phyloP scores from a whole-genome alignment of 35 echinoderm and acorn worm genomes.

The Patiria miniata region DNA sequence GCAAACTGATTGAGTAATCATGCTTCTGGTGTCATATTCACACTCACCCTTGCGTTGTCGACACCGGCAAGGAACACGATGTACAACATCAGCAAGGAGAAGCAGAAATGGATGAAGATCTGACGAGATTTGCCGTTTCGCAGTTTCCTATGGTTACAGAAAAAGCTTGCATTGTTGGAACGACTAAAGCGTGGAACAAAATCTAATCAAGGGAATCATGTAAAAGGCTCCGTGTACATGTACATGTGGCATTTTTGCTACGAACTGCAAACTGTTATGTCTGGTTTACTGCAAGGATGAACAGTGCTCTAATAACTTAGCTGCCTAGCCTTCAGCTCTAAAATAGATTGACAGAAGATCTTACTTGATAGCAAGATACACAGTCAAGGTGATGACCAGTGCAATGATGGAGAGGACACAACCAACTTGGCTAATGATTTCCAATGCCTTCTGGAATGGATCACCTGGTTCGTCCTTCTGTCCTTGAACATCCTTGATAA shows the following conservation, averaged over 20 bases:
- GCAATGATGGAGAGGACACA: constrained; percentile 67
- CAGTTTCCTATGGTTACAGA: constrained; percentile 36
- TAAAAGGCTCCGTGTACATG: too few species aligned
- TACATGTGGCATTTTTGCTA: too few species aligned
- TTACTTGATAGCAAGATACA: constrained; percentile 73
- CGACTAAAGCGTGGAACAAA: too few species aligned
- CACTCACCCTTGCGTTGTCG: constrained; percentile 18
- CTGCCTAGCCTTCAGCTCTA: too few species aligned
- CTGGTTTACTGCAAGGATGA: too few species aligned
- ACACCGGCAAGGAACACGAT: constrained; percentile 61
- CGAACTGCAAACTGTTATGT: too few species aligned
- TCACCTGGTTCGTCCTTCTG: too few species aligned
- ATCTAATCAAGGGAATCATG: too few species aligned
- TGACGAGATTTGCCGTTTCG: constrained; percentile 32
- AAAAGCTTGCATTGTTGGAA: background rate
- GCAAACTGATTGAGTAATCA: background rate
- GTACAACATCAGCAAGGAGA: constrained; percentile 42
- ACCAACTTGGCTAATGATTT: constrained; percentile 67
- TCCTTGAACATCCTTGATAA: too few species aligned
- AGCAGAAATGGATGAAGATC: constrained; percentile 51
- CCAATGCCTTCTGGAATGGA: constrained; percentile 42
- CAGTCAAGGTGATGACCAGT: constrained; percentile 50
- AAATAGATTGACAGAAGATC: background rate
- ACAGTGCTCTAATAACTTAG: too few species aligned
- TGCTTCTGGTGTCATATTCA: background rate